Evolutionary conservation across 2,888 invertebrate species (phyloP), one percentile per base, ranked within the genome.

Genomic region (Hypomecis atomaria): DNA sequence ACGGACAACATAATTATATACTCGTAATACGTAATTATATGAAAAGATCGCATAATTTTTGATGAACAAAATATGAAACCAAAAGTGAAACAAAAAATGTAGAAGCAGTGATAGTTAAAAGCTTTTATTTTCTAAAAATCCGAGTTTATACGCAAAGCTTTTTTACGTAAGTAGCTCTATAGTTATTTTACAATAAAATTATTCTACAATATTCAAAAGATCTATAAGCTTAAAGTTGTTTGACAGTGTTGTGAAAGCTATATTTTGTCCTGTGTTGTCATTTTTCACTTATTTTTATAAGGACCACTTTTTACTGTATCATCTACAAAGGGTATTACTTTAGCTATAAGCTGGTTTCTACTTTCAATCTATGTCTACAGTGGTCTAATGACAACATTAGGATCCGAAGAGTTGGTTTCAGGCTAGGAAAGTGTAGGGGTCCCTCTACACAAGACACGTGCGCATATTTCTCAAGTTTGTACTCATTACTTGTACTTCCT

Each of bases 401-500:
- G 85, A 85, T 82, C 70, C 69, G 73, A 71, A 77, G 72, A 77
- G 70, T 72, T 72, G 73, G 72, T 75, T 72, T 82, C 82, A 84
- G 85, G 87, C 86, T 83, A 82, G 86, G 87, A 81, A 81, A 78
- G 86, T 87, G 85, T 84, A 79, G 83, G 86, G 87, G 82, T 89
- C 89, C 86, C 78, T 83, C 89, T 91, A 91, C 84, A 87, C 89
- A 90, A 89, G 89, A 89, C 91, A 89, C 90, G 91, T 91, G 91
- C 91, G 84, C 84, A 85, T 80, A 84, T 86, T 23, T 85, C 89
- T 86, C 86, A 90, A 88, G 85, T 87, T 81, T 90, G 82, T 87
- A 90, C 86, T 89, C 83, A 90, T 91, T 92, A 92, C 92, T 92
- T 92, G 92, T 92, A 92, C 92, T 92, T 92, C 92, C 92, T 92